Evolutionary conservation across 2,797 vertebrate species (phyloP), one percentile per base, ranked within the genome.

Genomic region (Eidolon dupreanum): DNA sequence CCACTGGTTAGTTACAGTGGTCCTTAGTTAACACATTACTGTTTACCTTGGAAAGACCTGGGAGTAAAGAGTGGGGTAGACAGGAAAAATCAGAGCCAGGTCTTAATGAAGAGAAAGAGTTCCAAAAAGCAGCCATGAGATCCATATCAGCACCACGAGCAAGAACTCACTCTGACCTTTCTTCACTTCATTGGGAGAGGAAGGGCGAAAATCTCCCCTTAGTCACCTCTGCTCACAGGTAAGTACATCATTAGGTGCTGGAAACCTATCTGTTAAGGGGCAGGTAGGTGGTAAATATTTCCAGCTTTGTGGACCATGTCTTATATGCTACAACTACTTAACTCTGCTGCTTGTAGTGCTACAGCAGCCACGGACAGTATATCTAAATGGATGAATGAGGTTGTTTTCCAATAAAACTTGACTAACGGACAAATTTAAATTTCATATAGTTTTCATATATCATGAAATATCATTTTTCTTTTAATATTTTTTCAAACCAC

Each of bases 101-200:
- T 59, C 43, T n/a, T 57, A 36, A 0, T 66, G 33, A 61, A 41
- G 41, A 68, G 19, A 63, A 94, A 87, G 28, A 65, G 74, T 26
- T 65, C 36, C 49, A 7, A 38, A 68, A 87, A 53, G 17, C 57
- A 70, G 31, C 33, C 38, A 10, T 38, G 13, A 33, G 12, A 46
- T 1, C 43, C 31, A 0, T 1, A 53, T 36, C 8, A n/a, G 7
- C 33, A 33, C 0, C 3, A 2, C 19, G 0, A 6, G 1, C 31
- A 49, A 24, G 33, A 20, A 4, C 11, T 12, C 36, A 15, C 6
- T 55, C 12, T 19, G 33, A 57, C 8, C 61, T 78, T 31, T 28
- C 24, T 41, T 36, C 24, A 19, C 12, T 51, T 79, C n/a, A 16
- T 0, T 65, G 36, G 16, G 46, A 53, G 33, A 55, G 20, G 11